Percentiles rank a stretch among this genome's conserved stretches.
Conservation (phyloP, 2,113 vertebrate species). For the Suricata suricatta region DNA sequence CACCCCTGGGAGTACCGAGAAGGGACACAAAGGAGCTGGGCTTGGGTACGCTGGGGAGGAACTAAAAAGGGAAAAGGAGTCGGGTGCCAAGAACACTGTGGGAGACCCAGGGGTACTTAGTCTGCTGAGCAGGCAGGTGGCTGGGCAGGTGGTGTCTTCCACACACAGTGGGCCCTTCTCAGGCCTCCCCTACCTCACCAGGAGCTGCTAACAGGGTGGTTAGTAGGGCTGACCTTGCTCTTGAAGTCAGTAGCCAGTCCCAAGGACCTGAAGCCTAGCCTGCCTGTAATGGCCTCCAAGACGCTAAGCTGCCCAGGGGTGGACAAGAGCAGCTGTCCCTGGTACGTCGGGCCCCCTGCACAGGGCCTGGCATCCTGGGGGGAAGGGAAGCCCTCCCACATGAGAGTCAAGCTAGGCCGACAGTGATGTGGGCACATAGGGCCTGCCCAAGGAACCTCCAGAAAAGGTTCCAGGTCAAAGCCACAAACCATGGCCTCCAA, state of each 20-base stretch:
- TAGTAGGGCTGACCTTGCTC: background rate
- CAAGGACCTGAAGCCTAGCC: background rate
- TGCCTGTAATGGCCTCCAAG: background rate
- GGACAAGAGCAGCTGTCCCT: background rate
- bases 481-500: background rate
- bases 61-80: no score
- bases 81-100: accelerated
- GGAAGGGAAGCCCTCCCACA: background rate
- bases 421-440: accelerated
- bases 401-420: background rate
- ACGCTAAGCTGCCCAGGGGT: background rate
- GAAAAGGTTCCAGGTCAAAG: background rate
- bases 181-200: background rate
- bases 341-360: no score
- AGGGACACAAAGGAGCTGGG: background rate
- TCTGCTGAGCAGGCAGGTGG: background rate
- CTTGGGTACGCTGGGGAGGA: background rate
- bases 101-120: background rate
- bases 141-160: background rate
- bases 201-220: background rate
- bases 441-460: background rate
- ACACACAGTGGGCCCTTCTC: background rate
- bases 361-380: background rate
- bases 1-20: background rate
- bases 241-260: background rate